Conservation (phyloP, 2,797 vertebrate species). For the Protosalanx chinensis region DNA sequence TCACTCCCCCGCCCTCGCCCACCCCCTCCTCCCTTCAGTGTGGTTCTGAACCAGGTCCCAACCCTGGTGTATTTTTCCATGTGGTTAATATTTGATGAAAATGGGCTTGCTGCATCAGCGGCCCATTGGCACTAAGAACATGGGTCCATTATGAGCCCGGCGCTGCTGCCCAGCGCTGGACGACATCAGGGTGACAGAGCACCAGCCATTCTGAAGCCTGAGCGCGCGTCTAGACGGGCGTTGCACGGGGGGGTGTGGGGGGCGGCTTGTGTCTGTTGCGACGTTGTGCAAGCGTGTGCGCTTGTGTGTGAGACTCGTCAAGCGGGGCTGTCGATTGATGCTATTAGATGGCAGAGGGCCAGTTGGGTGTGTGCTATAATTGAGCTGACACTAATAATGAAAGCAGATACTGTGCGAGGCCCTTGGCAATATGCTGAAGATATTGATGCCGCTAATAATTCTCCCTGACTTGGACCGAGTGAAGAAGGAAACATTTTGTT, state of each 20-base stretch:
- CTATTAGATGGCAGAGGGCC: slow-evolving; percentile 96
- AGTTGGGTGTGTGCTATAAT: slow-evolving; percentile 99
- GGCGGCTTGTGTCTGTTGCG: neutral
- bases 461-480: slow-evolving; percentile 72
- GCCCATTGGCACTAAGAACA: slow-evolving; percentile 90
- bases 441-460: slow-evolving; percentile 99
- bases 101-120: slow-evolving; percentile 99
- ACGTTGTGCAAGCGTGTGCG: slow-evolving; percentile 10
- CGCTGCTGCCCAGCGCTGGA: slow-evolving; percentile 91
- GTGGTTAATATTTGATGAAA: slow-evolving; percentile 99
- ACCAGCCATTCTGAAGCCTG: slow-evolving; percentile 57
- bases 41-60: slow-evolving; percentile 70
- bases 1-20: neutral
- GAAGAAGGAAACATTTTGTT: slow-evolving; percentile 53
- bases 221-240: slow-evolving; percentile 10
- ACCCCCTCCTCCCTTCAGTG: slow-evolving; percentile 55
- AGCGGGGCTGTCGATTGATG: slow-evolving; percentile 93
- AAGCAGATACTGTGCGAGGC: slow-evolving; percentile 93
- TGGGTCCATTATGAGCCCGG: slow-evolving; percentile 94
- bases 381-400: slow-evolving; percentile 98
- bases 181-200: slow-evolving; percentile 95
- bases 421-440: slow-evolving; percentile 90
- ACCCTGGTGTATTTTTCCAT: slow-evolving; percentile 98
- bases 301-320: slow-evolving; percentile 77
- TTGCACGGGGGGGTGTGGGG: neutral